A percentile compares a stretch with the other conserved stretches of the same genome.
Evolutionary conservation across 2,113 vertebrate genomes (phyloP).

Genomic region (Isurus oxyrinchus): DNA sequence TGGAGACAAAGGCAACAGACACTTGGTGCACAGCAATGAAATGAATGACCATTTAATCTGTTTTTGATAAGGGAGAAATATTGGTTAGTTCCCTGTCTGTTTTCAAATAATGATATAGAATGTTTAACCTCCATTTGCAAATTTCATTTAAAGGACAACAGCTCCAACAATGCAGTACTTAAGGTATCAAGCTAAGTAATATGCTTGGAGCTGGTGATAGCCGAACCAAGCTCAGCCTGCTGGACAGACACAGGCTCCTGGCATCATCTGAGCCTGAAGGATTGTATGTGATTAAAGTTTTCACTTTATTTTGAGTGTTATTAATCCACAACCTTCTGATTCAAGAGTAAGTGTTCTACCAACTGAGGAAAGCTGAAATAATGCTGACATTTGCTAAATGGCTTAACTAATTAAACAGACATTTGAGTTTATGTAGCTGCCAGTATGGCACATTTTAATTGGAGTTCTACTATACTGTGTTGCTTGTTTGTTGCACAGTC

Average conservation of each 20-base stretch:
- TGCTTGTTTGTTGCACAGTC: background rate
- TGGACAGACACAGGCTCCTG: background rate
- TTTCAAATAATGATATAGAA: background rate
- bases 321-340: background rate
- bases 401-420: background rate
- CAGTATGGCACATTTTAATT: background rate
- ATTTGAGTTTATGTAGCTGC: background rate
- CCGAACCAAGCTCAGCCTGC: no score
- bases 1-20: background rate
- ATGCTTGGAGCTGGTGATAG: no score
- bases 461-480: background rate
- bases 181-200: background rate
- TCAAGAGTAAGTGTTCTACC: background rate
- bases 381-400: background rate
- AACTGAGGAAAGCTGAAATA: background rate
- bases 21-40: background rate
- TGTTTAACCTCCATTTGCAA: background rate
- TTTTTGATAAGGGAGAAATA: background rate
- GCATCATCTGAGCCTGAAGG: background rate
- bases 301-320: no score
- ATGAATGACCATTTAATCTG: constrained; percentile 19
- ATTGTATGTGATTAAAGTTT: no score
- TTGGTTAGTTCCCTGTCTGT: background rate
- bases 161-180: background rate
- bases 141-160: background rate